Base-by-base conservation (phyloP, 2,797 vertebrate genomes). In the Aselliscus stoliczkanus region DNA sequence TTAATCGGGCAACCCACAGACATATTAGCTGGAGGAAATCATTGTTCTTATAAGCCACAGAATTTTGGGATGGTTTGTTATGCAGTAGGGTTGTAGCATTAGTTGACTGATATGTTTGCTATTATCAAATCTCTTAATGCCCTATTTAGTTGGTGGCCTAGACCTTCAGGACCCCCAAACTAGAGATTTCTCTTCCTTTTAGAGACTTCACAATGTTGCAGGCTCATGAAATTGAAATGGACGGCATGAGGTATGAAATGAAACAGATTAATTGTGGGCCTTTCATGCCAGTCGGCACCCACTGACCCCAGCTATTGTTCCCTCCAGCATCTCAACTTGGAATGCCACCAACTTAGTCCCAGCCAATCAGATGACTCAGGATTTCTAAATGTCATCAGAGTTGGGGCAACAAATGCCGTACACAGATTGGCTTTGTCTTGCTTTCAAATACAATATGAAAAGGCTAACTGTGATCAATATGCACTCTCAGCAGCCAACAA, bases 391-490 rank as follows among this genome's bases (percentile, higher is more conserved):
- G 25, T 79, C 64, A 14, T 23, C 39, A 25, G 77, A 31, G 39
- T 0, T n/a, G 20, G 50, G 39, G 82, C 58, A 54, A 44, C 5
- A 37, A 79, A 73, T 3, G 25, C 70, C 70, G 60, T 0, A 18
- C 31, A 7, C 15, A 21, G 70, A 44, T 8, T 11, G 76, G 47
- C 23, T 72, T 65, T 21, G 21, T 58, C 23, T 44, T 67, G 70
- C 77, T 83, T 88, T n/a, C 64, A 73, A 39, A 79, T 37, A 44
- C 39, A 29, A 25, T 6, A 23, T 4, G 39, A 64, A 90, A 81
- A 77, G 1, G 42, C 81, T 17, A 54, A 44, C 47, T 6, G 3
- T 8, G 37, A 42, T 29, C 34, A 0, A 1, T 0, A 1, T 2
- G 34, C 10, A 50, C 5, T 17, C 17, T 6, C 3, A 47, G 5